These are phyloP conservation scores for Tapirus indicus DNA, from an alignment of 2,797 vertebrate genomes.

Conservation along the genomic window DNA sequence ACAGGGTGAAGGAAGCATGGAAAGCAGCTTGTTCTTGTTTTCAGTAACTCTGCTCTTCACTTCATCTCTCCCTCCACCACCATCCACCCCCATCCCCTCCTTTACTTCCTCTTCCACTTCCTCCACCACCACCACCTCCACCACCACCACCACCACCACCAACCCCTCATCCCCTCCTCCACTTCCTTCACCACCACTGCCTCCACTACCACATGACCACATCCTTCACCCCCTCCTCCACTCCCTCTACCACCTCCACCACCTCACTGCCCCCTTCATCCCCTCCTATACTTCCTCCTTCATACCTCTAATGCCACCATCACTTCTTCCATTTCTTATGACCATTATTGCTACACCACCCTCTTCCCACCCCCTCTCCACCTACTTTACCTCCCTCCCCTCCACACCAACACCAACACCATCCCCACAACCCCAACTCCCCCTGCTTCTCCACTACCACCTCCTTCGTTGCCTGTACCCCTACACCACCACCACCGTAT, in stretches of 20 bases:
- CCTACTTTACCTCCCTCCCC: fast-evolving
- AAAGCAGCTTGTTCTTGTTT: background rate
- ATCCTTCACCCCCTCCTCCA: background rate
- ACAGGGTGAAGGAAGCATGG: background rate
- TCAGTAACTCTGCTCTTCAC: background rate
- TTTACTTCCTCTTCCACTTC: background rate
- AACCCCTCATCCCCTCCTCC: background rate
- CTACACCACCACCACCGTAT: no score
- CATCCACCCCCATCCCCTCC: background rate
- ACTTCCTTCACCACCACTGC: background rate
- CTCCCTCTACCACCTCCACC: no score
- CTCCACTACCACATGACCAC: background rate
- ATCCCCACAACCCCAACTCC: no score
- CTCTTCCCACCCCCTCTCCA: no score
- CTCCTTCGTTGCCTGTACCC: fast-evolving
- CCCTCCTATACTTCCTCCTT: background rate
- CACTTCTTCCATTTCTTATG: no score
- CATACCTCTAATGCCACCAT: background rate
- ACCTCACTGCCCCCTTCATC: no score
- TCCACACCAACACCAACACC: background rate
- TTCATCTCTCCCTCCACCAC: background rate
- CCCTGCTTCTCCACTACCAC: background rate
- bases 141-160: background rate
- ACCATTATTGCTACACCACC: background rate
- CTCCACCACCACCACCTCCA: background rate